A percentile compares a stretch with the other conserved stretches of the same genome.
Evolutionary conservation across 2,888 invertebrate species (phyloP).

Genomic region (Drosophila paramelanica): DNA sequence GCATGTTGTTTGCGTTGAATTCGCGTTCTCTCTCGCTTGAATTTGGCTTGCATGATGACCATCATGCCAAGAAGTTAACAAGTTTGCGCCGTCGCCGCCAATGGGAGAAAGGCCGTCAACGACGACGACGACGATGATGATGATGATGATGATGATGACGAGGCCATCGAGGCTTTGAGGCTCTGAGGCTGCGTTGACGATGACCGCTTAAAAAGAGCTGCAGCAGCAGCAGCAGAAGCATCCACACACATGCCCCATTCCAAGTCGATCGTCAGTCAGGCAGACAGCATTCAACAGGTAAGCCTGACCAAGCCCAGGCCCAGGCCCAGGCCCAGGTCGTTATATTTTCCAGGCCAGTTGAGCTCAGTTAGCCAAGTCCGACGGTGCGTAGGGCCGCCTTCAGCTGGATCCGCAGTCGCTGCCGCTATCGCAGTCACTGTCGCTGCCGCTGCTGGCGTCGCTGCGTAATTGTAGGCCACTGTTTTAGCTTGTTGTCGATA

Average conservation of each 20-base stretch:
- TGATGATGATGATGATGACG: conserved; percentile 55
- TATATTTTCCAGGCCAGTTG: conserved; percentile 50
- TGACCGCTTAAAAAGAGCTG: conserved; percentile 65
- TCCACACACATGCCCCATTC: conserved; percentile 33
- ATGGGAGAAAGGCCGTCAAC: conserved; percentile 76
- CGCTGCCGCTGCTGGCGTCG: conserved; percentile 39
- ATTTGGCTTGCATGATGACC: conserved; percentile 76
- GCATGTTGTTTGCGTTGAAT: conserved; percentile 56
- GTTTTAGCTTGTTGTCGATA: conserved; percentile 80
- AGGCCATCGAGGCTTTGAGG: conserved; percentile 41
- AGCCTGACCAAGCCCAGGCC: conserved; percentile 21
- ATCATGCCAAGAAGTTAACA: conserved; percentile 79
- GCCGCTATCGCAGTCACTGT: conserved; percentile 6
- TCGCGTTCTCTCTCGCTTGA: conserved; percentile 49
- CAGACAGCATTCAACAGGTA: conserved; percentile 62
- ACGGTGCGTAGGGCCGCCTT: conserved; percentile 58
- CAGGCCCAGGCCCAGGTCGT: conserved; percentile 30
- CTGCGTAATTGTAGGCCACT: conserved; percentile 79
- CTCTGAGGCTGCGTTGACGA: conserved; percentile 54
- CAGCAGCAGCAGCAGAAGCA: conserved; percentile 41
- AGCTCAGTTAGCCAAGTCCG: conserved; percentile 18
- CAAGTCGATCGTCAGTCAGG: conserved; percentile 38
- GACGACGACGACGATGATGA: conserved; percentile 41
- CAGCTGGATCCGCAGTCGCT: conserved; percentile 20
- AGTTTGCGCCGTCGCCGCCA: conserved; percentile 75